Evolutionary conservation across 2,888 invertebrate species (phyloP).

Genomic region (Sicus ferrugineus): DNA sequence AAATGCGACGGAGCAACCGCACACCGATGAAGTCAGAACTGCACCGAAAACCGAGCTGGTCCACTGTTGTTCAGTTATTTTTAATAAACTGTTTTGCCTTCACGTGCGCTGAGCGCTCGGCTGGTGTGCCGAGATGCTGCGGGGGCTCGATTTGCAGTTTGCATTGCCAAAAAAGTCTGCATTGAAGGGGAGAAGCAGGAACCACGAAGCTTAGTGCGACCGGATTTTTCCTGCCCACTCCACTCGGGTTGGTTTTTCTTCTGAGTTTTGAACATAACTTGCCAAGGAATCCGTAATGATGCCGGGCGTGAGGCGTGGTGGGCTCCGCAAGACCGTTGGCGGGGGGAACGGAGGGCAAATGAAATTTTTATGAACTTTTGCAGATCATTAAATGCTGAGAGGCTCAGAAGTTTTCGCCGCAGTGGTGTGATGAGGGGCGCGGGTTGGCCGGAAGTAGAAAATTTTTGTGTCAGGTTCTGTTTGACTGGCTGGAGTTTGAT

Average conservation of each 20-base stretch:
- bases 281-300: conserved; percentile 28
- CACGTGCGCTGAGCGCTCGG: conserved; percentile 14
- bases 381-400: conserved; percentile 27
- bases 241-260: neutral
- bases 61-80: conserved; percentile 20
- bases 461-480: too few species aligned
- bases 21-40: conserved; percentile 1
- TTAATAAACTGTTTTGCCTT: conserved; percentile 29
- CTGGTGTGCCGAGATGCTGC: neutral
- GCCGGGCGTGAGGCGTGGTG: neutral
- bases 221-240: too few species aligned
- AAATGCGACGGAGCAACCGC: neutral
- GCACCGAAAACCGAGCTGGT: neutral
- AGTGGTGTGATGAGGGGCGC: too few species aligned
- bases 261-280: conserved; percentile 11
- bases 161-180: conserved; percentile 28
- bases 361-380: conserved; percentile 25
- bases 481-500: too few species aligned
- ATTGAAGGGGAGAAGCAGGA: neutral
- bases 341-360: conserved; percentile 14
- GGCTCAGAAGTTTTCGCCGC: too few species aligned
- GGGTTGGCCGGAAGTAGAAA: too few species aligned
- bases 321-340: neutral
- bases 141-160: neutral
- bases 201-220: conserved; percentile 27